Percentiles rank a stretch among this genome's conserved stretches.
Conservation (phyloP, 2,797 vertebrate species). For the Syngnathus acus region DNA sequence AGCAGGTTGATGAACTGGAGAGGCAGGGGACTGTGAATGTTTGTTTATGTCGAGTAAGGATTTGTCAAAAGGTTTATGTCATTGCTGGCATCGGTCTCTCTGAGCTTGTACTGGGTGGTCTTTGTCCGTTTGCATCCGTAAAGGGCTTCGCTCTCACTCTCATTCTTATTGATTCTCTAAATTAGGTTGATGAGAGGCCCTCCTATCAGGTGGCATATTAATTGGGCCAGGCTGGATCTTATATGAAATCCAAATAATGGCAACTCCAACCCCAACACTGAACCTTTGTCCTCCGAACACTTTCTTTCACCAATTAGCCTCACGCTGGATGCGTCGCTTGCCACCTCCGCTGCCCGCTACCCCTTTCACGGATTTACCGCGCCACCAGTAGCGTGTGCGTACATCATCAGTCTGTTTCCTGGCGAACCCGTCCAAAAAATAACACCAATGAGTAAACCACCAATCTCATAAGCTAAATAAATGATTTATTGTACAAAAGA, state of each 20-base stretch:
- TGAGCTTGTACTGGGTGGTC: slow-evolving; percentile 75
- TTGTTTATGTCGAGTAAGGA: slow-evolving; percentile 65
- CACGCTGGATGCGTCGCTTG: slow-evolving; percentile 50
- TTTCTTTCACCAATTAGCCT: slow-evolving; percentile 68
- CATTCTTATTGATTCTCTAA: slow-evolving; percentile 75
- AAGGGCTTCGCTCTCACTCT: slow-evolving; percentile 70
- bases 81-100: slow-evolving; percentile 69
- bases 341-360: slow-evolving; percentile 36
- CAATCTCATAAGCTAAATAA: slow-evolving; percentile 75
- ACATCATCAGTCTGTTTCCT: background rate
- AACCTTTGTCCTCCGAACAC: slow-evolving; percentile 62
- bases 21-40: slow-evolving; percentile 59
- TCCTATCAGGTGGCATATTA: slow-evolving; percentile 75
- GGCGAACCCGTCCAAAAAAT: background rate
- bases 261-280: slow-evolving; percentile 60
- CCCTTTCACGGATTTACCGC: slow-evolving; percentile 24
- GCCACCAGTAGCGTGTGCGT: slow-evolving; percentile 16
- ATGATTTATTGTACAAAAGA: slow-evolving; percentile 90
- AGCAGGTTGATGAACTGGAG: slow-evolving; percentile 50
- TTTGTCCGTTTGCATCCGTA: slow-evolving; percentile 68
- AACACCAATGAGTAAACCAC: slow-evolving; percentile 20
- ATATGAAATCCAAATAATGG: slow-evolving; percentile 74
- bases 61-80: slow-evolving; percentile 73
- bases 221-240: slow-evolving; percentile 72
- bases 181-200: slow-evolving; percentile 81